Base-by-base conservation (phyloP, 2,113 vertebrate species). In the Siphamia tubifer region DNA sequence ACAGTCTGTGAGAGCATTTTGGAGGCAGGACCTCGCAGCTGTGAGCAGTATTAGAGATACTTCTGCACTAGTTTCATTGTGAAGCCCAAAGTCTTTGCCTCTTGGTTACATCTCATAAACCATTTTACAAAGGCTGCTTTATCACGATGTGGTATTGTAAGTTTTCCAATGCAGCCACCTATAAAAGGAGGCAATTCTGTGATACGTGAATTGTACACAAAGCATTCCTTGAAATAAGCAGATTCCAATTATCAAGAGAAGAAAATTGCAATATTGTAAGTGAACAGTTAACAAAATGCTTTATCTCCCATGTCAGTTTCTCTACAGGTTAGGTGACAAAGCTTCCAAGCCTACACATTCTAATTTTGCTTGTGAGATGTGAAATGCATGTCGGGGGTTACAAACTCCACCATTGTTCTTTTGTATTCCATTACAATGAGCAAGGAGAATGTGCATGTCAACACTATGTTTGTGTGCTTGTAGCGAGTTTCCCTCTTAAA, bases 401-500 rank as follows among this genome's bases (percentile, higher is more conserved):
- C 57, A 77, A 86, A 68, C 63, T 70, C 27, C 24, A 27, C 44
- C 42, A 51, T 49, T 68, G 60, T 79, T 82, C 70, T 67, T 68
- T 69, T 63, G 68, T 43, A 32, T 82, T 65, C 53, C 24, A 57
- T 77, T 70, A 73, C 72, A 73, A 39, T 49, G 57, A 78, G 83
- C 55, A 20, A 68, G 74, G 67, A 38, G 52, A 77, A 68, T 68
- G 62, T 83, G 63, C 48, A 45, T 71, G 80, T 85, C 80, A 70
- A 81, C 77, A 68, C 63, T 34, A 9, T 73, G 79, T 72, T 74
- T 71, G 64, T 77, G 69, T 56, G 67, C 71, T 65, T 54, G 64
- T 71, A 78, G 82, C 82, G 53, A 65, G 58, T 79, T 81, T 79
- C 48, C 16, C 43, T 66, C 51, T 58, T 77, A 60, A 83, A 77